Evolutionary conservation across 2,888 invertebrate species (phyloP).

Genomic region (Phragmatobia fuliginosa): DNA sequence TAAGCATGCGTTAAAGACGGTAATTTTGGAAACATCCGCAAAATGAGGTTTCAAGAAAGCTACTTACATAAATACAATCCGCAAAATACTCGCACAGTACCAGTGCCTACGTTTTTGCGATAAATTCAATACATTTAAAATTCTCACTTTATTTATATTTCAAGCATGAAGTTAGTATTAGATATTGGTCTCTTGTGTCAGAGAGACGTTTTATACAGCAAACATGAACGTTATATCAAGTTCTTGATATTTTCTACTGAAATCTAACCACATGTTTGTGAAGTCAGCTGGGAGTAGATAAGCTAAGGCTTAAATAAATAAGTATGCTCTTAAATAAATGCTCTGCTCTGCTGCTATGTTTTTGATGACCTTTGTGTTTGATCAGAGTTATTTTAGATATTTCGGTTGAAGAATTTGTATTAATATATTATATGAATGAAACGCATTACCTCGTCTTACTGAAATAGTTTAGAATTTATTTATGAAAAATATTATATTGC

Average conservation of each 20-base stretch:
- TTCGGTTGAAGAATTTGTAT: neutral
- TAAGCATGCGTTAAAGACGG: too few species aligned
- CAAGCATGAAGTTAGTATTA: constrained; percentile 43
- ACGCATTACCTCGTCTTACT: neutral
- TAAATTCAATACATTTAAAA: constrained; percentile 32
- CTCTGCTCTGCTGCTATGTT: constrained; percentile 2
- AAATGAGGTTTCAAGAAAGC: neutral
- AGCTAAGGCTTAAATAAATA: constrained; percentile 43
- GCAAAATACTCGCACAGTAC: constrained; percentile 2
- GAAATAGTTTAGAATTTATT: neutral
- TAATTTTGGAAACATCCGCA: too few species aligned
- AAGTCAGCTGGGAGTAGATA: constrained; percentile 51
- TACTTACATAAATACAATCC: neutral
- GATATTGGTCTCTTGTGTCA: constrained; percentile 45
- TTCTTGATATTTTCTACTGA: constrained; percentile 43
- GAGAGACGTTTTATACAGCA: constrained; percentile 42
- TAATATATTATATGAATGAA: neutral
- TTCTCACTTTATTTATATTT: constrained; percentile 39
- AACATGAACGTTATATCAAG: constrained; percentile 46
- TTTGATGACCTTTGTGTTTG: constrained; percentile 23
- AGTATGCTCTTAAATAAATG: constrained; percentile 39
- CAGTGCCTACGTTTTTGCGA: constrained; percentile 11
- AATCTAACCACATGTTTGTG: constrained; percentile 40
- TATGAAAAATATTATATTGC: neutral
- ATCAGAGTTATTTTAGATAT: constrained; percentile 17